phyloP scores from a whole-genome alignment of 2,888 invertebrate genomes.

The Hypercompe scribonia region DNA sequence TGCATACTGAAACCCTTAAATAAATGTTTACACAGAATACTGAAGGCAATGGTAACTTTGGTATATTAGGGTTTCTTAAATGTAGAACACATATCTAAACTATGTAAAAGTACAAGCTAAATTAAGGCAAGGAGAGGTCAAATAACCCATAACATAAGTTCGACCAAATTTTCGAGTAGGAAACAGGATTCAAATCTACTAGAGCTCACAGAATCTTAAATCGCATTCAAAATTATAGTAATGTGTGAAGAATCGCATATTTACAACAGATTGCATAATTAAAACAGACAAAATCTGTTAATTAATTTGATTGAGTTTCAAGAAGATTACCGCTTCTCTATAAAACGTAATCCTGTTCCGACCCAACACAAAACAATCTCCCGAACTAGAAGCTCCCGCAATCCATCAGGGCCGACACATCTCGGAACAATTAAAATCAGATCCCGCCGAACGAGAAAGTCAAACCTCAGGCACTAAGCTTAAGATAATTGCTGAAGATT shows the following conservation, averaged over 20 bases:
- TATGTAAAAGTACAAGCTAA: not conserved
- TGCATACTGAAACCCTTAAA: not conserved
- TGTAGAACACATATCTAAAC: not conserved
- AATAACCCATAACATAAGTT: not conserved
- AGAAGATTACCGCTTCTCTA: constrained; percentile 10
- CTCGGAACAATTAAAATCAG: constrained; percentile 64
- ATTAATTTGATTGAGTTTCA: constrained; percentile 9
- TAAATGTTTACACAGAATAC: not conserved
- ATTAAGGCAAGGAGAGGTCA: not conserved
- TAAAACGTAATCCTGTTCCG: constrained; percentile 14
- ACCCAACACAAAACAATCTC: constrained; percentile 34
- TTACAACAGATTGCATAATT: not conserved
- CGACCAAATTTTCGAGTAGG: not conserved
- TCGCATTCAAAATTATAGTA: not conserved
- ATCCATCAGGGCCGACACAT: constrained; percentile 64
- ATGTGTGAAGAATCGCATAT: not conserved
- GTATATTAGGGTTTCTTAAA: not conserved
- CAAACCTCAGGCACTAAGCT: constrained; percentile 67
- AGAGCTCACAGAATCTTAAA: not conserved
- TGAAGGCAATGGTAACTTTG: not conserved
- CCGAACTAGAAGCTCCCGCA: constrained; percentile 31
- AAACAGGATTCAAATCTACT: not conserved
- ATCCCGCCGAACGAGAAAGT: constrained; percentile 58
- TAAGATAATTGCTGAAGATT: constrained; percentile 81
- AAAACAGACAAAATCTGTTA: not conserved